phyloP scores from a whole-genome alignment of 2,797 vertebrate genomes.

The Sternotherus odoratus region DNA sequence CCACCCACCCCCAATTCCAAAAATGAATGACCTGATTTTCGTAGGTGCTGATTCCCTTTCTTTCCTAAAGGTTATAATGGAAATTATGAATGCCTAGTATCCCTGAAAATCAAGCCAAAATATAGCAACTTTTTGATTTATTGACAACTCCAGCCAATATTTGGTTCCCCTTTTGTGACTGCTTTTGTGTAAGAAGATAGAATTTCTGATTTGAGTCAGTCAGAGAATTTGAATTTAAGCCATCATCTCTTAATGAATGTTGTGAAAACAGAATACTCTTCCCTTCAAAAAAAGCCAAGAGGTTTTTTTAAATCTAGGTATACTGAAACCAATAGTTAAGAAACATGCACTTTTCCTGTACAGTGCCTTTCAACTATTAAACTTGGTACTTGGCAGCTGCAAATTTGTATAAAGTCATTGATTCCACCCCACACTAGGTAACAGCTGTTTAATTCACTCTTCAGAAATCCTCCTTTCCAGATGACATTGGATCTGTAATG shows the following conservation, averaged over 20 bases:
- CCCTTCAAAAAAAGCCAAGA: neutral
- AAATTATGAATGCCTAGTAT: neutral
- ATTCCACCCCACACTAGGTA: constrained; percentile 37
- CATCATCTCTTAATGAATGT: neutral
- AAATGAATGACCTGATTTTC: neutral
- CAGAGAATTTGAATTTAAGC: neutral
- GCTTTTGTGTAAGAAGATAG: neutral
- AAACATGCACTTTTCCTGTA: neutral
- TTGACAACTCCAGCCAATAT: neutral
- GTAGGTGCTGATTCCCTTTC: neutral
- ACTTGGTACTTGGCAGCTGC: constrained; percentile 37
- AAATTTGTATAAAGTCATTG: constrained; percentile 14
- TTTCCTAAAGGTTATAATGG: neutral
- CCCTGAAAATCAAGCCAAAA: neutral
- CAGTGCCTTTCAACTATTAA: constrained; percentile 34
- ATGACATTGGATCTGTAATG: constrained; percentile 36
- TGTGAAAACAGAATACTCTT: neutral
- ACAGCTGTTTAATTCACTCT: constrained; percentile 53
- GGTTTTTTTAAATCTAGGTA: neutral
- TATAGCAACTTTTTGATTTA: neutral
- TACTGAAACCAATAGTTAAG: neutral
- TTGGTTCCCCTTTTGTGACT: neutral
- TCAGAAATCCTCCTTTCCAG: constrained; percentile 47
- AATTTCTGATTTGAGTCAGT: neutral
- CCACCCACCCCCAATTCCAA: neutral